phyloP scores from a whole-genome alignment of 1,140 invertebrate genomes.

The Ips nitidus region DNA sequence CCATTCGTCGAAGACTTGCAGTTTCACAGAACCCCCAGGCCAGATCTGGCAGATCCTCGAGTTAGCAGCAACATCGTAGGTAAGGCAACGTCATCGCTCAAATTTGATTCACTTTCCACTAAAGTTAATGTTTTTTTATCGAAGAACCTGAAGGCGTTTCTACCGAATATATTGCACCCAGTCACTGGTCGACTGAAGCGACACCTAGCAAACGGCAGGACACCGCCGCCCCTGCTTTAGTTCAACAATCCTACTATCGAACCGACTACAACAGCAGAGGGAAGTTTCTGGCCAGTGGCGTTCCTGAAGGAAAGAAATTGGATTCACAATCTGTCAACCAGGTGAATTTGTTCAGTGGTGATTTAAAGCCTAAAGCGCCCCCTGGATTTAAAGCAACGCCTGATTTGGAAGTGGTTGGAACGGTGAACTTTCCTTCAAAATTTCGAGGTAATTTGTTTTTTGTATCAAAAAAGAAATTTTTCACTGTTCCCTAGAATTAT shows the following conservation, averaged over 20 bases:
- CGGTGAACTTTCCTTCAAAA: slow-evolving; percentile 41
- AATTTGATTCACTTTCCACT: no score
- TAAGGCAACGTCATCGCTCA: background rate
- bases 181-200: slow-evolving; percentile 46
- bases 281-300: background rate
- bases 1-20: slow-evolving; percentile 64
- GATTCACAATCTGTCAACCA: slow-evolving; percentile 2
- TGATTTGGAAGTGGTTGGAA: background rate
- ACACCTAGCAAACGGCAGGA: slow-evolving; percentile 13
- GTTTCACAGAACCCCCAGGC: slow-evolving; percentile 62
- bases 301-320: background rate
- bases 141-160: background rate
- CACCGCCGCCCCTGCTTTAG: background rate
- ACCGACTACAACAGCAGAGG: slow-evolving; percentile 15
- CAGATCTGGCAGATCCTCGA: slow-evolving; percentile 60
- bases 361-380: no score
- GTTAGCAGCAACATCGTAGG: background rate
- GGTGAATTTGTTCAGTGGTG: no score
- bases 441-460: slow-evolving; percentile 17
- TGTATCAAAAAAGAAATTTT: no score
- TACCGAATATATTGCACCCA: slow-evolving; percentile 45
- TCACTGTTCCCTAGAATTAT: no score
- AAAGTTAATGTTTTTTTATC: background rate
- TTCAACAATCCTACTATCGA: slow-evolving; percentile 20
- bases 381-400: background rate